Evolutionary conservation across 2,113 vertebrate genomes (phyloP).

Genomic region (Anguilla japonica): DNA sequence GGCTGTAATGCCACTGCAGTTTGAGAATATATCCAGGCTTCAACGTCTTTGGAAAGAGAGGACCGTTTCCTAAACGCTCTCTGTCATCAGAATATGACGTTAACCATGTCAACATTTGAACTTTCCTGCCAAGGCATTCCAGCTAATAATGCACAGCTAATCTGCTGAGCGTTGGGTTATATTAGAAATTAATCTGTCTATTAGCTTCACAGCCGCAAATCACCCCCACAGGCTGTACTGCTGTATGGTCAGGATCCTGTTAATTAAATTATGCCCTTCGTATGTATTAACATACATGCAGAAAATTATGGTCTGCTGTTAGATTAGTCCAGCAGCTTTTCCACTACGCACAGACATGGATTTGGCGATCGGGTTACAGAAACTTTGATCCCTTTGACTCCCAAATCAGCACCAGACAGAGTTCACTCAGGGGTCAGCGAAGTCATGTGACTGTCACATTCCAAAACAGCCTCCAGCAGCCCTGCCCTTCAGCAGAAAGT

Average conservation of each 20-base stretch:
- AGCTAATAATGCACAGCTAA: background rate
- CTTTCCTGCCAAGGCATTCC: conserved; percentile 1
- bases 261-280: conserved; percentile 14
- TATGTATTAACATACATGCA: conserved; percentile 12
- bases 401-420: conserved; percentile 74
- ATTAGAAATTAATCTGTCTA: background rate
- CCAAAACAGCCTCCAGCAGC: conserved; percentile 63
- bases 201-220: background rate
- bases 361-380: conserved; percentile 19
- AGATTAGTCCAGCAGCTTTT: conserved; percentile 36
- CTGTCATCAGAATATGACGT: conserved; percentile 25
- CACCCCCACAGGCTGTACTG: background rate
- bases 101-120: conserved; percentile 14
- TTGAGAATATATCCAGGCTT: conserved; percentile 12
- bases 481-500: conserved; percentile 55
- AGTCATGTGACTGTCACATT: conserved; percentile 74
- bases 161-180: background rate
- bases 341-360: conserved; percentile 45
- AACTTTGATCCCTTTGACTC: conserved; percentile 68
- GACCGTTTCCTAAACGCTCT: conserved; percentile 20
- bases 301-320: conserved; percentile 49
- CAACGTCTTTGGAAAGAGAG: background rate
- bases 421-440: conserved; percentile 70
- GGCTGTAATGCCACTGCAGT: conserved; percentile 2
- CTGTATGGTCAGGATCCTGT: conserved; percentile 12